Evolutionary conservation across 2,113 vertebrate species (phyloP).

Genomic region (Cyanoramphus novaezelandiae): DNA sequence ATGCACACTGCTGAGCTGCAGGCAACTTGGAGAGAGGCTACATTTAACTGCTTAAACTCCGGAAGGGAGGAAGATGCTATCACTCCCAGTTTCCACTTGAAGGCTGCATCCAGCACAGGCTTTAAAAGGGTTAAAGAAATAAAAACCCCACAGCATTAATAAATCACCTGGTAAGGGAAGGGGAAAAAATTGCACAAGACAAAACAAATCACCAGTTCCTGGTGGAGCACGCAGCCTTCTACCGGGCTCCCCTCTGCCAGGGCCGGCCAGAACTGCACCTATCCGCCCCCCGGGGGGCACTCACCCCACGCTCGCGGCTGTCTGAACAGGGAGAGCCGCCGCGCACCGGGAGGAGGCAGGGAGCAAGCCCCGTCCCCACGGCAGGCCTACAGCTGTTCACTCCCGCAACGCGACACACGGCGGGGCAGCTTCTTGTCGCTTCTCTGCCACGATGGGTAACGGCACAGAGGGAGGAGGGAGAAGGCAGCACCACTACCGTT

Average conservation of each 20-base stretch:
- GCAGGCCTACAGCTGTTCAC: neutral
- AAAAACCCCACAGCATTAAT: rapidly evolving
- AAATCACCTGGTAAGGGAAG: neutral
- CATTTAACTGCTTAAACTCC: neutral
- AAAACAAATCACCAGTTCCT: neutral
- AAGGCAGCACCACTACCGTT: neutral
- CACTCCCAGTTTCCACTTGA: too few species aligned
- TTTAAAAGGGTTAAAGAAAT: neutral
- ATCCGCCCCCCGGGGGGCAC: neutral
- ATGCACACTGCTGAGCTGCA: neutral
- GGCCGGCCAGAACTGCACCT: neutral
- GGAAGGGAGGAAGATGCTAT: neutral
- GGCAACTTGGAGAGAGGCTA: neutral
- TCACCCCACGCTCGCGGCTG: neutral
- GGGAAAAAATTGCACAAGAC: rapidly evolving
- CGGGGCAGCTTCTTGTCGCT: neutral
- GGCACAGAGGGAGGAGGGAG: too few species aligned
- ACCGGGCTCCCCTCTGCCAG: neutral
- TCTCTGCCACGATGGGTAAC: neutral
- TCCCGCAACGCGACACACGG: neutral
- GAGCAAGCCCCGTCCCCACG: neutral
- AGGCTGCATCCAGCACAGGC: neutral
- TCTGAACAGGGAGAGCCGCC: neutral
- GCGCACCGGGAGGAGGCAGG: neutral
- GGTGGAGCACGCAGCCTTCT: neutral